Evolutionary conservation across 2,797 vertebrate species (phyloP).

Genomic region (Pitangus sulphuratus): DNA sequence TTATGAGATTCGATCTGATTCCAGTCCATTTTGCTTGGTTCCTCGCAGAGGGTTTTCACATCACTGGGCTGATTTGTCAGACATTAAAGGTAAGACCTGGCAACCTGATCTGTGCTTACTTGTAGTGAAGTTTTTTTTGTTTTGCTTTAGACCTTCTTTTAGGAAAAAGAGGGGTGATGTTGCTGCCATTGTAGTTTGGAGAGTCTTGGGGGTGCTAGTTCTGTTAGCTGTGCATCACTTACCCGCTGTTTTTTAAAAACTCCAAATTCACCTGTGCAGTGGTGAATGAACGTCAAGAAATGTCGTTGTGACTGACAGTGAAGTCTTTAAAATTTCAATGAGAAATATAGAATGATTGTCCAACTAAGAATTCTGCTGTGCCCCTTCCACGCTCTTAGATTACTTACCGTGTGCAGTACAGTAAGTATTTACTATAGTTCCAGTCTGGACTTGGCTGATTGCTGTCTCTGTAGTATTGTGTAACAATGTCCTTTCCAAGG

Average conservation of each 20-base stretch:
- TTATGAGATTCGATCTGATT: background rate
- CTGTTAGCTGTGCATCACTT: background rate
- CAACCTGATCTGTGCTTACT: background rate
- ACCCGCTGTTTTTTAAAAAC: background rate
- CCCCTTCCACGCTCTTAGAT: background rate
- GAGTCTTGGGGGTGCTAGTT: background rate
- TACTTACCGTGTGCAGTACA: background rate
- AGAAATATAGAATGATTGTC: background rate
- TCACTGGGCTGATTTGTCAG: background rate
- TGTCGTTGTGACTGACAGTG: background rate
- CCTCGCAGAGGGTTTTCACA: background rate
- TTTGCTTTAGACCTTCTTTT: background rate
- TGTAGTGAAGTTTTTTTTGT: background rate
- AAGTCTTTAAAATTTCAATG: background rate
- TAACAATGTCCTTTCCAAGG: background rate
- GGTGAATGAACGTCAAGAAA: background rate
- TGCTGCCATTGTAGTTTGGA: background rate
- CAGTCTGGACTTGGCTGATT: background rate
- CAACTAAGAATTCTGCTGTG: background rate
- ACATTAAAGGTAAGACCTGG: background rate
- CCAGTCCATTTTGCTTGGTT: background rate
- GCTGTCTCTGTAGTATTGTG: background rate
- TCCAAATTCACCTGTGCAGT: background rate
- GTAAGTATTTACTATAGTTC: background rate
- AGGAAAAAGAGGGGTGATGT: rapidly evolving